Evolutionary conservation across 2,888 invertebrate genomes (phyloP), one percentile per base, ranked within the genome.

Genomic region (Thymelicus lineola): DNA sequence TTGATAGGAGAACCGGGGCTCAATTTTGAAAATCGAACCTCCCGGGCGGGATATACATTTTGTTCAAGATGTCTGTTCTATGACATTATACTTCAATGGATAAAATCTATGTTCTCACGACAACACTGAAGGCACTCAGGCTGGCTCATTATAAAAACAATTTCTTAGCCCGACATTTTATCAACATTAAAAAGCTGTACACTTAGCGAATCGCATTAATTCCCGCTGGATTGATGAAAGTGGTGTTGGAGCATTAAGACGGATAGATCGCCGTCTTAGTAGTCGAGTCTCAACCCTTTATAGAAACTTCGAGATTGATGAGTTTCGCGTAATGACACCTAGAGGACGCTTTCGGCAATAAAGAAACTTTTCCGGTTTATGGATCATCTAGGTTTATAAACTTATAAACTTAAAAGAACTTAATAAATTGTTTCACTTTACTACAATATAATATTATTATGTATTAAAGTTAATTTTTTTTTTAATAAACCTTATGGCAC

Each of bases 241-340:
- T 70, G 81, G 80, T 80, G 79, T 77, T 80, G 81, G 79, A 83
- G 81, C 79, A 78, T 82, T 82, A 80, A 83, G 82, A 82, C 79
- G 78, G 81, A 82, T 84, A 82, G 81, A 76, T 78, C 70, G 75
- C 73, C 70, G 74, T 70, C 67, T 70, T 64, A 71, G 48, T 20
- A 53, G 38, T 61, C 46, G 46, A 61, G 42, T 62, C 62, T 68
- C 57, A 69, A 69, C 69, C 58, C 58, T 48, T 66, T 66, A 70
- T 60, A 70, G 58, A 80, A 80, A 82, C 80, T 75, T 75, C 15
- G 77, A 85, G 87, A 87, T 88, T 87, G 87, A 88, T 87, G 86
- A 84, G 83, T 83, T 85, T 82, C 76, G 77, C 76, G 77, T 74
- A 81, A 76, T 79, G 84, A 82, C 82, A 81, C 76, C 77, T 75